Evolutionary conservation across 23 tunicate species (phyloP).

Genomic region (Ciona savignyi): DNA sequence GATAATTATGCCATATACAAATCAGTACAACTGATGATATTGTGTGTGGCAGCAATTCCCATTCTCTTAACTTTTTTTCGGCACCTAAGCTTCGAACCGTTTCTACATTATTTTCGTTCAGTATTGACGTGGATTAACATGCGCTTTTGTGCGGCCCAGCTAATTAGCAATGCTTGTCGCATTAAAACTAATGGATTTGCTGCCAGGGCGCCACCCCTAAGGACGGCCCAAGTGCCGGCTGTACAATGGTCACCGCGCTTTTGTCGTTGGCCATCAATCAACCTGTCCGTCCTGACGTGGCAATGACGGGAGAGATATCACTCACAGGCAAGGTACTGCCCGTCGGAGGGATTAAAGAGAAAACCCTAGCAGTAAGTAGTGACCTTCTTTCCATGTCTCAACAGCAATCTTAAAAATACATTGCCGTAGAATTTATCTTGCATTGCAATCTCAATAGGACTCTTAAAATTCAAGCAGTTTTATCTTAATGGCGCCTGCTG

Average conservation of each 20-base stretch:
- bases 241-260: conserved; percentile 92
- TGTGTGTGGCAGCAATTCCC: no score
- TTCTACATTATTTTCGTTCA: no score
- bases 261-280: conserved; percentile 68
- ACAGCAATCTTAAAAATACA: no score
- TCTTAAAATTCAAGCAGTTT: no score
- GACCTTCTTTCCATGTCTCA: no score
- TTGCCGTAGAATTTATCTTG: no score
- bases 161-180: not conserved
- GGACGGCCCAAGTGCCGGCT: conserved; percentile 99
- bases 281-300: conserved; percentile 64
- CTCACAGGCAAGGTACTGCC: conserved; percentile 87
- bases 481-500: not conserved
- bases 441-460: not conserved
- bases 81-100: no score
- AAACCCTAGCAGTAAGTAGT: conserved; percentile 76
- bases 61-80: no score
- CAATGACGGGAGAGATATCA: conserved; percentile 98
- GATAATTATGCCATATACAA: no score
- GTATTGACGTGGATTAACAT: no score
- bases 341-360: conserved; percentile 99
- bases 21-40: no score
- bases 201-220: conserved; percentile 87
- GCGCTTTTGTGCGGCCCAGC: no score
- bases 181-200: not conserved